These are phyloP conservation scores for Latrodectus hesperus DNA, from an alignment of 2,888 invertebrate species.

Conservation along the genomic window DNA sequence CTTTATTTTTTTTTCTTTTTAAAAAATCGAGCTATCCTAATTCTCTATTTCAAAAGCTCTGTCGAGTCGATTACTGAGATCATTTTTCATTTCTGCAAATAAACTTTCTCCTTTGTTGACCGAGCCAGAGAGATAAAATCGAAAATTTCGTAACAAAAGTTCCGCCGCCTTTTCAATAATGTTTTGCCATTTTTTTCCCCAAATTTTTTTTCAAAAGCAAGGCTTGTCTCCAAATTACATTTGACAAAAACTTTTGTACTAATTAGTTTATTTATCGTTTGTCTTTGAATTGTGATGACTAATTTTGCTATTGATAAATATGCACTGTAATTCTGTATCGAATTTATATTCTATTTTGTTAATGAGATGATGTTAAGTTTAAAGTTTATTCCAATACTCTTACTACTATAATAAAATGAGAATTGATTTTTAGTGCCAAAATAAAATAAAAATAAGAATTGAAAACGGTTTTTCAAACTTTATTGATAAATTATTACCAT, in stretches of 20 bases:
- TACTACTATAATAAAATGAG: no score
- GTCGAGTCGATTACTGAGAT: constrained; percentile 46
- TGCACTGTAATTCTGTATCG: no score
- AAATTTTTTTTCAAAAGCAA: background rate
- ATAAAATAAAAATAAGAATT: no score
- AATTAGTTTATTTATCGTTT: no score
- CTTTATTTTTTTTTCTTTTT: background rate
- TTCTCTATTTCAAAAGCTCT: constrained; percentile 21
- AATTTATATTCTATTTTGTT: no score
- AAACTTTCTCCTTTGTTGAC: constrained; percentile 1
- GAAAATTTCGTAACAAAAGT: background rate
- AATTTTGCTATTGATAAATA: no score
- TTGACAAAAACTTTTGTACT: background rate
- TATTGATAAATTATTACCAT: no score
- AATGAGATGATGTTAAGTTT: no score
- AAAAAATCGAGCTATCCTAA: constrained; percentile 18
- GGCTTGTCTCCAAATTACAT: background rate
- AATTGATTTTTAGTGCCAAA: no score
- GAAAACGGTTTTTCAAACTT: no score
- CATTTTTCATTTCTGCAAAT: constrained; percentile 49
- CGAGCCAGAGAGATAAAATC: background rate
- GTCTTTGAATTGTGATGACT: no score
- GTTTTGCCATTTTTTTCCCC: background rate
- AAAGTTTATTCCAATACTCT: no score
- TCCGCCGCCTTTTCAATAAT: background rate